Percentiles rank a stretch among this genome's conserved stretches.
Evolutionary conservation across 2,888 invertebrate genomes (phyloP).

Genomic region (Drosophila nigritarsus): DNA sequence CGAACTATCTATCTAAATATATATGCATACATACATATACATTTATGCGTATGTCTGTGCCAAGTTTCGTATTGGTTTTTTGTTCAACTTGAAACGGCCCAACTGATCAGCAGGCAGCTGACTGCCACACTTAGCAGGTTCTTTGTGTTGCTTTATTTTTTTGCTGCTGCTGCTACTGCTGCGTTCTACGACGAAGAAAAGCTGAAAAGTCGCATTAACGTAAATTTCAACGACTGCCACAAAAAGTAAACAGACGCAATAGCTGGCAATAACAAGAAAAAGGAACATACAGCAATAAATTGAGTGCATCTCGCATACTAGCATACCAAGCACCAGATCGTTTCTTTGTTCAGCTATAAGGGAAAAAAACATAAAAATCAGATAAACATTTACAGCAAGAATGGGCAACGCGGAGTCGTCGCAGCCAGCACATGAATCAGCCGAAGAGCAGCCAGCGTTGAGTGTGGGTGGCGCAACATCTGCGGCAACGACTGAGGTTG

Average conservation of each 20-base stretch:
- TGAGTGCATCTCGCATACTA: constrained; percentile 52
- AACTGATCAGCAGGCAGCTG: constrained; percentile 30
- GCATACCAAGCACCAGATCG: constrained; percentile 19
- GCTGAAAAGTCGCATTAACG: constrained; percentile 71
- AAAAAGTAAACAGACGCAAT: constrained; percentile 43
- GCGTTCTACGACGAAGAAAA: constrained; percentile 36
- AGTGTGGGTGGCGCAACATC: constrained; percentile 10
- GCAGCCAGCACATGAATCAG: constrained; percentile 53
- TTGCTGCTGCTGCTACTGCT: constrained; percentile 23
- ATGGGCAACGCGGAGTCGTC: constrained; percentile 83
- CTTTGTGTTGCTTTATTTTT: constrained; percentile 49
- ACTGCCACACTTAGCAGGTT: constrained; percentile 25
- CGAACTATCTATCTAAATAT: constrained; percentile 37
- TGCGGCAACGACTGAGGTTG: constrained; percentile 39
- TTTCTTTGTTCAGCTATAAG: constrained; percentile 51
- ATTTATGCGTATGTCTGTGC: constrained; percentile 31
- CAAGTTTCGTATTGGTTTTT: constrained; percentile 36
- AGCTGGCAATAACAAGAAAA: constrained; percentile 33
- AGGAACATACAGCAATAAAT: constrained; percentile 45
- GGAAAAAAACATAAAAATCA: constrained; percentile 8
- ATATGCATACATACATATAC: constrained; percentile 11
- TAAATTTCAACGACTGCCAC: constrained; percentile 49
- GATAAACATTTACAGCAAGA: constrained; percentile 18
- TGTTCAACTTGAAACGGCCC: constrained; percentile 48
- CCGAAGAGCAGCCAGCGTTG: constrained; percentile 3